phyloP scores from a whole-genome alignment of 2,797 vertebrate genomes.

The Bothrops alternatus region DNA sequence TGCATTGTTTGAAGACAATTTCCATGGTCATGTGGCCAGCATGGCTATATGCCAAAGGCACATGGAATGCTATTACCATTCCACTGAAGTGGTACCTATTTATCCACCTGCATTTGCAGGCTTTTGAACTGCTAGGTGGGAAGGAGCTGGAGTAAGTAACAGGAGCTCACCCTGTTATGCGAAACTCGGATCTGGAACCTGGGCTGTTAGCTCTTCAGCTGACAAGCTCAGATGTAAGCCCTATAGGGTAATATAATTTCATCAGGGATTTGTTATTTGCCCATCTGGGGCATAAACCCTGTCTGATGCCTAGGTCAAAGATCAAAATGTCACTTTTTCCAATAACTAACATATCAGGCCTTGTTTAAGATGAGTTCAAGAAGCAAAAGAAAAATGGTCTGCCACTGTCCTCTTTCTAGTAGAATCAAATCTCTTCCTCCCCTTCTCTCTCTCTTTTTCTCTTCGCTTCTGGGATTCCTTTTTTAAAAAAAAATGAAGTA shows the following conservation, averaged over 20 bases:
- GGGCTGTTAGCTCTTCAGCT: background rate
- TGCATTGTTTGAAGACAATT: background rate
- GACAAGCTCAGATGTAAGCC: background rate
- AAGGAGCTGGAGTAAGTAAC: background rate
- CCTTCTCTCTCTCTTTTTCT: constrained; percentile 39
- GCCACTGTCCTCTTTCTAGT: constrained; percentile 46
- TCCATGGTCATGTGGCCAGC: background rate
- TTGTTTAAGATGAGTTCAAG: background rate
- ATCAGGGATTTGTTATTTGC: background rate
- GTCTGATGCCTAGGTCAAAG: background rate
- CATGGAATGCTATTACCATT: background rate
- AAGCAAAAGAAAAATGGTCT: background rate
- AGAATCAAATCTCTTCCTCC: constrained; percentile 14
- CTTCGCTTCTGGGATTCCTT: constrained; percentile 41
- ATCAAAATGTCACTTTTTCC: background rate
- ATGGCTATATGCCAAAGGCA: background rate
- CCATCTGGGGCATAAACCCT: background rate
- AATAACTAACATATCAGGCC: background rate
- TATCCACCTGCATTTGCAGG: background rate
- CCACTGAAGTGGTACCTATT: background rate
- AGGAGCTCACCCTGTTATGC: background rate
- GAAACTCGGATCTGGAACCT: background rate
- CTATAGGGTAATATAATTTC: background rate
- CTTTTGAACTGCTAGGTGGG: background rate
- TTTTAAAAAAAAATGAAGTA: constrained; percentile 26